Evolutionary conservation across 2,113 vertebrate genomes (phyloP), one percentile per base, ranked within the genome.

Genomic region (Illadopsis cleaveri): DNA sequence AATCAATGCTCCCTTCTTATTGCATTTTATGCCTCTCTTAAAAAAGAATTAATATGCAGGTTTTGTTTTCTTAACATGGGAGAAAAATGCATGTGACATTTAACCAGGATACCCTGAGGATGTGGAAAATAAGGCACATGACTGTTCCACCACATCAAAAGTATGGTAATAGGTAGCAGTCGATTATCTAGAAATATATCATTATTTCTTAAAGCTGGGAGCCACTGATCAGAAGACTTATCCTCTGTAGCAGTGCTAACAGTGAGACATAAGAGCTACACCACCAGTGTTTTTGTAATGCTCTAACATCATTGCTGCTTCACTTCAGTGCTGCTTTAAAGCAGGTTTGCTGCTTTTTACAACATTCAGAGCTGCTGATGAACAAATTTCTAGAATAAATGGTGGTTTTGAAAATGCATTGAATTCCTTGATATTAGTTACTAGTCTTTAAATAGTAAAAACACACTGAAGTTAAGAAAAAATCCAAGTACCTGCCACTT

Each of bases 81-180:
- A 89, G 65, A 79, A 96, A 96, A 90, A 86, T 72, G 31, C 64
- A n/a, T 66, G 69, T 91, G 69, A 79, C 84, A 62, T 96, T 94
- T 97, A 91, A 76, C 76, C 66, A 64, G 69, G 70, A 91, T 94
- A 71, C 78, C 91, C 90, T 17, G 73, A 95, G 87, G 94, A 93
- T 8, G 24, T 61, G n/a, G 82, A 89, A 95, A 93, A 96, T 81
- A 89, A 96, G 40, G 54, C 58, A 92, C 70, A 30, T 54, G 61
- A 66, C 57, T 72, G n/a, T 65, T 86, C 56, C 24, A 72, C 24
- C 65, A 87, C 85, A 79, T 96, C 77, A 94, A 82, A 97, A 84
- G 60, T 79, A 77, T 86, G 89, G 57, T 94, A 97, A 95, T 95
- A 82, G 44, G 66, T 76, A 81, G 62, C 42, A 61, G 82, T 86